Percentiles rank a stretch among this genome's conserved stretches.
Conservation (phyloP, 2,888 invertebrate genomes). For the Amaurobius ferox region DNA sequence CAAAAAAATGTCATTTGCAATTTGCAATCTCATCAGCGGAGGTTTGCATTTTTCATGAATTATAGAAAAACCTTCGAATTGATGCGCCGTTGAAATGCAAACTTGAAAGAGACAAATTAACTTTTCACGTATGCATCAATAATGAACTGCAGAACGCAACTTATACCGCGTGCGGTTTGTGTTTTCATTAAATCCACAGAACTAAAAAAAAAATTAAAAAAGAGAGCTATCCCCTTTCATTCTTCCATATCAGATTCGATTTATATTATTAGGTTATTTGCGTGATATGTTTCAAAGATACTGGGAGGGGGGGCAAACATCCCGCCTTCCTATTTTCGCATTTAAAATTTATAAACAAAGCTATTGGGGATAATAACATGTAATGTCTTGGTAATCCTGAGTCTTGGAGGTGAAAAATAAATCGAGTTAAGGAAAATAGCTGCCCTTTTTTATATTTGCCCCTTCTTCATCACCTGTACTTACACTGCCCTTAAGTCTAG, state of each 20-base stretch:
- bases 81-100: neutral
- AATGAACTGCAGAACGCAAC: neutral
- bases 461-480: conserved; percentile 51
- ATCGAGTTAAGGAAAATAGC: conserved; percentile 59
- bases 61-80: neutral
- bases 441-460: conserved; percentile 13
- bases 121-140: neutral
- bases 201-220: neutral
- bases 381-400: conserved; percentile 60
- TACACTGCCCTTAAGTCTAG: conserved; percentile 29
- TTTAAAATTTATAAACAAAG: conserved; percentile 70
- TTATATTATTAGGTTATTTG: conserved; percentile 24
- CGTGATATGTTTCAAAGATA: conserved; percentile 51
- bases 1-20: conserved; percentile 1
- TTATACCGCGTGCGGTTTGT: neutral
- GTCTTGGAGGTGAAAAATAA: conserved; percentile 65
- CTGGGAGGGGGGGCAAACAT: neutral
- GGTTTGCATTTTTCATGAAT: conserved; percentile 4
- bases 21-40: neutral
- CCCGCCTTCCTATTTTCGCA: conserved; percentile 40
- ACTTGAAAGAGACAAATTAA: neutral
- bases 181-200: neutral
- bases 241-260: neutral
- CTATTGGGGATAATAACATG: conserved; percentile 58
- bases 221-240: neutral